Conservation (phyloP, 2,113 vertebrate species). For the Pontoporia blainvillei region DNA sequence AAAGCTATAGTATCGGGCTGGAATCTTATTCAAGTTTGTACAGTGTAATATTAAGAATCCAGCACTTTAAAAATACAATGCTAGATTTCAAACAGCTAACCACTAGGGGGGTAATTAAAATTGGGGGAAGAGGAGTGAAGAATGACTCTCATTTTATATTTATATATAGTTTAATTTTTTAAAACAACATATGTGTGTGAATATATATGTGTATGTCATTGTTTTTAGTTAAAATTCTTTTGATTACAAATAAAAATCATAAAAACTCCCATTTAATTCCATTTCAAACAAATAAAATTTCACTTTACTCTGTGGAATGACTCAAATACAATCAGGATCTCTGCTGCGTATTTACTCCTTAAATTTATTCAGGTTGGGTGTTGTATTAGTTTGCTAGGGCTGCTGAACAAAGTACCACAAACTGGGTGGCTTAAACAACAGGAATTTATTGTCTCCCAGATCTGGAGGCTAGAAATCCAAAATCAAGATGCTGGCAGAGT, state of each 20-base stretch:
- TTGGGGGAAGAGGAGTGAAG: neutral
- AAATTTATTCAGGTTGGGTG: neutral
- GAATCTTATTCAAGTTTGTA: neutral
- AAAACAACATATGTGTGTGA: neutral
- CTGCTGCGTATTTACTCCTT: neutral
- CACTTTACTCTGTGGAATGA: neutral
- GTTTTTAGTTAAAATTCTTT: neutral
- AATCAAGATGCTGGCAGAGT: neutral
- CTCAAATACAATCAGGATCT: neutral
- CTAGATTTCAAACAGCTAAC: neutral
- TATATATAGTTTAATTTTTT: neutral
- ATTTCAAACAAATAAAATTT: neutral
- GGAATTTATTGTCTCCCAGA: neutral
- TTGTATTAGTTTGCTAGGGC: neutral
- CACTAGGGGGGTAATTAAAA: neutral
- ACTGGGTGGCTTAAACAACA: neutral
- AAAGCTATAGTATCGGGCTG: neutral
- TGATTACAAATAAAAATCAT: slow-evolving; percentile 4
- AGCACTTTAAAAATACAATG: neutral
- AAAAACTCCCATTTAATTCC: neutral
- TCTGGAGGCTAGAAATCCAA: neutral
- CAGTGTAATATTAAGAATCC: neutral
- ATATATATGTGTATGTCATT: neutral
- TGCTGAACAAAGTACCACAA: neutral
- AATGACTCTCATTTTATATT: neutral